Evolutionary conservation across 2,797 vertebrate species (phyloP).

Genomic region (Platyrinchus mystaceus): DNA sequence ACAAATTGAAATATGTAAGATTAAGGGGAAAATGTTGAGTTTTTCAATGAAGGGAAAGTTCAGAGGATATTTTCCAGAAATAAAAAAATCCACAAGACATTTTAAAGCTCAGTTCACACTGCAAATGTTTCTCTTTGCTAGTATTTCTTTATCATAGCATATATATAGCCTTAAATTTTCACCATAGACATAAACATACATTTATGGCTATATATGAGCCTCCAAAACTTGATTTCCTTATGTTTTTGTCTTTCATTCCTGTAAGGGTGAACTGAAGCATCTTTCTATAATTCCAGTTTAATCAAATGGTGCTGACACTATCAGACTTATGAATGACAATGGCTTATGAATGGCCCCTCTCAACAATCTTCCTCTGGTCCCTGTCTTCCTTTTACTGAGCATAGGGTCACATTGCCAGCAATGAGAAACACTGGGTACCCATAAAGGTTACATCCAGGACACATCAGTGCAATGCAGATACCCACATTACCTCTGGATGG

Average conservation of each 20-base stretch:
- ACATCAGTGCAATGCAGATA: not conserved
- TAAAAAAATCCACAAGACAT: not conserved
- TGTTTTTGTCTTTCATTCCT: not conserved
- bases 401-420: not conserved
- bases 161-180: not conserved
- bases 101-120: not conserved
- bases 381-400: not conserved
- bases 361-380: not conserved
- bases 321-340: not conserved
- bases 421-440: too few species aligned
- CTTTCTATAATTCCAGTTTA: not conserved
- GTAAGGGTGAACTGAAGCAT: not conserved
- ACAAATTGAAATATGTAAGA: not conserved
- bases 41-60: not conserved
- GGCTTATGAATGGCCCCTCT: not conserved
- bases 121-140: not conserved
- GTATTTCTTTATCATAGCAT: not conserved
- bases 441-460: not conserved
- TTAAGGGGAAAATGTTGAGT: not conserved
- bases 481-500: not conserved
- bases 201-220: not conserved
- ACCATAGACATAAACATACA: not conserved
- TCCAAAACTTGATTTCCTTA: not conserved
- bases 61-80: not conserved
- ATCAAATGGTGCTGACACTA: not conserved